phyloP scores from a whole-genome alignment of 2,888 invertebrate genomes.

The Cheilosia pagana region DNA sequence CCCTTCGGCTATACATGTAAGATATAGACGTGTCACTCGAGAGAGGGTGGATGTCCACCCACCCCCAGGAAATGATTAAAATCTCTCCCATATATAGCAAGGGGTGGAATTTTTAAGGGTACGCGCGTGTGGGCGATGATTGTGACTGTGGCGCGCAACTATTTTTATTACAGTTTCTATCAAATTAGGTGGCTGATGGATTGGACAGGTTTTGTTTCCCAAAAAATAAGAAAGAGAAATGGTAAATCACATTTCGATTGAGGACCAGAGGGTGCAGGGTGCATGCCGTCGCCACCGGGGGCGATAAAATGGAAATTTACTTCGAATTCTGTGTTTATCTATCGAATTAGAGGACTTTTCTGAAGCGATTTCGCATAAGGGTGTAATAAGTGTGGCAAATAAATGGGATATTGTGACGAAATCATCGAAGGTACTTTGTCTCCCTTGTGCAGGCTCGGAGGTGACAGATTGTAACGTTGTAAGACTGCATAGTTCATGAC shows the following conservation, averaged over 20 bases:
- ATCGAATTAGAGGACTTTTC: slow-evolving; percentile 49
- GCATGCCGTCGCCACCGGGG: slow-evolving; percentile 27
- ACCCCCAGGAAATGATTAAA: slow-evolving; percentile 51
- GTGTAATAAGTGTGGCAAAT: slow-evolving; percentile 30
- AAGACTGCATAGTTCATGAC: too few relatives aligned
- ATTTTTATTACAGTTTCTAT: slow-evolving; percentile 66
- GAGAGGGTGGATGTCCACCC: slow-evolving; percentile 36
- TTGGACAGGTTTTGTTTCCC: slow-evolving; percentile 59
- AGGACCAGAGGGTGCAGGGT: not conserved
- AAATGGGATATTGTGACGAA: slow-evolving; percentile 16
- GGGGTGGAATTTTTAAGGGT: slow-evolving; percentile 43
- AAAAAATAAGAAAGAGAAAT: slow-evolving; percentile 12
- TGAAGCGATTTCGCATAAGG: slow-evolving; percentile 44
- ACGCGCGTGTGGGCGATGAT: slow-evolving; percentile 45
- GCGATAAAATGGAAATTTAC: slow-evolving; percentile 57
- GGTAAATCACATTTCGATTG: not conserved
- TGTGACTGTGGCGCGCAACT: slow-evolving; percentile 33
- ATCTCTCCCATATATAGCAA: slow-evolving; percentile 36
- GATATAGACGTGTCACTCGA: not conserved
- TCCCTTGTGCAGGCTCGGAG: not conserved
- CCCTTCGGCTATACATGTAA: not conserved
- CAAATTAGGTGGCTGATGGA: slow-evolving; percentile 68
- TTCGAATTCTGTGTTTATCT: slow-evolving; percentile 49
- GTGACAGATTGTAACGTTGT: not conserved
- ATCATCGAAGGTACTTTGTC: not conserved